These are phyloP conservation scores for Cephalopterus ornatus DNA, from an alignment of 2,113 vertebrate genomes.

Conservation along the genomic window DNA sequence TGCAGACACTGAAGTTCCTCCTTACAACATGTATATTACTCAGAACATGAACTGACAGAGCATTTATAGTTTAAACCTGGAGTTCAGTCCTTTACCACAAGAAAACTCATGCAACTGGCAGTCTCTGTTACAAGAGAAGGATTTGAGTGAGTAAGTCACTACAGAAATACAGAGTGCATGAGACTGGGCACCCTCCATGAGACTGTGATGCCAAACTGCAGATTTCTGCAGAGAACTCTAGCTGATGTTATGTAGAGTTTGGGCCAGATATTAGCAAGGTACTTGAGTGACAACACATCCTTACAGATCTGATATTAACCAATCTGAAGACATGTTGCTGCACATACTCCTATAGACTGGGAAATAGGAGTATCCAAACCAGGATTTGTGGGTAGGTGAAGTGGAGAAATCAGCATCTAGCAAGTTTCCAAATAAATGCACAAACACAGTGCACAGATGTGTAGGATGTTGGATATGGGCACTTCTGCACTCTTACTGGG, in stretches of 20 bases:
- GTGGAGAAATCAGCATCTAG: neutral
- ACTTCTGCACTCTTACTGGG: neutral
- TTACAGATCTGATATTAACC: neutral
- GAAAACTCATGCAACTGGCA: neutral
- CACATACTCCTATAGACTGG: neutral
- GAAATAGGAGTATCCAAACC: neutral
- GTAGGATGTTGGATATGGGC: neutral
- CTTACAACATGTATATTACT: neutral
- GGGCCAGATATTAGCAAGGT: neutral
- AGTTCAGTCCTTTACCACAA: neutral
- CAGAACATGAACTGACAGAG: neutral
- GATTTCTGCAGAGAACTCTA: neutral
- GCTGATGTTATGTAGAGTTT: neutral
- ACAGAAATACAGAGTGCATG: neutral
- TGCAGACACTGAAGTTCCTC: neutral
- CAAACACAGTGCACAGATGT: fast-evolving
- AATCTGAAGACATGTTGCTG: neutral
- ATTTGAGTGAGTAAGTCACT: neutral
- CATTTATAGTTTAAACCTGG: neutral
- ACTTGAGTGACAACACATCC: neutral
- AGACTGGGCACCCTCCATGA: neutral
- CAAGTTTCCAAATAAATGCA: neutral
- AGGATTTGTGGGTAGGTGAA: neutral
- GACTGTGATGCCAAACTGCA: fast-evolving
- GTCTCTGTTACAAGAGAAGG: neutral